These are phyloP conservation scores for Pomatorhinus ruficollis DNA, from an alignment of 2,113 vertebrate genomes.

Conservation along the genomic window DNA sequence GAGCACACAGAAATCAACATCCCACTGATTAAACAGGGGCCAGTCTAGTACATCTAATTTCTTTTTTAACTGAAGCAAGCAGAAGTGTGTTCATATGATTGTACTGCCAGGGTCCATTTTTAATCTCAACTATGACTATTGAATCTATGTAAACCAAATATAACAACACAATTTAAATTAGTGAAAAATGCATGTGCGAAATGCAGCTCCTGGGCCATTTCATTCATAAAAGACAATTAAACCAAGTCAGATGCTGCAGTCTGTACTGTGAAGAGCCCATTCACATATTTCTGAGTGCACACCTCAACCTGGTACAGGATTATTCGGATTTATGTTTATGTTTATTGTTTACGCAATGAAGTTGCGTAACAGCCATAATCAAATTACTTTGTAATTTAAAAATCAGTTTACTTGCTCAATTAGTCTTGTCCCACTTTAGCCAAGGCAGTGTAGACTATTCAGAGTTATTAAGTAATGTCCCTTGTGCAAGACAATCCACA, in stretches of 20 bases:
- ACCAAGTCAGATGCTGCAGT: background rate
- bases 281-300: background rate
- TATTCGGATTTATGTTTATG: background rate
- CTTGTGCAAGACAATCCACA: conserved; percentile 27
- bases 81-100: background rate
- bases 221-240: background rate
- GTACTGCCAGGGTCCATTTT: background rate
- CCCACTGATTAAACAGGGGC: background rate
- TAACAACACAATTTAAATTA: background rate
- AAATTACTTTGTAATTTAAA: conserved; percentile 37
- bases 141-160: background rate
- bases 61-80: background rate
- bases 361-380: conserved; percentile 29
- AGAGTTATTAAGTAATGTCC: conserved; percentile 20
- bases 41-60: background rate
- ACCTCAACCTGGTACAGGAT: background rate
- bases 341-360: background rate
- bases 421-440: conserved; percentile 14
- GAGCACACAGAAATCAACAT: background rate
- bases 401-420: conserved; percentile 40
- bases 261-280: background rate
- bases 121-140: background rate
- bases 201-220: background rate
- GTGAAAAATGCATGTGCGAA: background rate
- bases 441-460: background rate